These are phyloP conservation scores for Tigriopus californicus DNA, from an alignment of 2,888 invertebrate species.

Conservation along the genomic window DNA sequence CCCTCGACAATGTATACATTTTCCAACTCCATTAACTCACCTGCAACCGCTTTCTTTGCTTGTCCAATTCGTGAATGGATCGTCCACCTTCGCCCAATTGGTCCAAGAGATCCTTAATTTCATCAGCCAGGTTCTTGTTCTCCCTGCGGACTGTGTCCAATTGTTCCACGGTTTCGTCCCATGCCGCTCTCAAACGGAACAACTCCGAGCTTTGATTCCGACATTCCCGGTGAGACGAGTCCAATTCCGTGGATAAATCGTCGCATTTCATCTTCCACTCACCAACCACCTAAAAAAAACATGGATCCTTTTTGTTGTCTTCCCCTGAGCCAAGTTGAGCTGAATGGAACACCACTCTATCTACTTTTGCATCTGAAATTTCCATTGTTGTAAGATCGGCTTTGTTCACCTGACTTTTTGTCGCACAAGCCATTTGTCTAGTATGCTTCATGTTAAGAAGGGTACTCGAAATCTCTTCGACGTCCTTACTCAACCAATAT, in stretches of 20 bases:
- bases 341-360: not conserved
- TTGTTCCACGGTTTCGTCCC: conserved; percentile 32
- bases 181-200: conserved; percentile 33
- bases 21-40: not conserved
- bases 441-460: too few species aligned
- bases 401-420: too few species aligned
- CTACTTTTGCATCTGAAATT: not conserved
- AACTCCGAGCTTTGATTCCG: conserved; percentile 36
- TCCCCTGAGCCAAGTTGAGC: too few species aligned
- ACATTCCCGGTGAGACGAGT: conserved; percentile 35
- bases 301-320: not conserved
- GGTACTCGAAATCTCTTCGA: too few species aligned
- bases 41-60: conserved; percentile 72
- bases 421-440: too few species aligned
- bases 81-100: conserved; percentile 37
- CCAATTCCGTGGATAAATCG: conserved; percentile 33
- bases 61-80: conserved; percentile 36
- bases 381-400: too few species aligned
- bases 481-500: too few species aligned
- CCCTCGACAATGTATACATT: too few species aligned
- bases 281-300: conserved; percentile 29
- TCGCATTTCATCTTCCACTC: conserved; percentile 38
- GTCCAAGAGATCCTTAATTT: conserved; percentile 38
- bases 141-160: conserved; percentile 35
- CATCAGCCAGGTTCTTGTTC: conserved; percentile 37